phyloP scores from a whole-genome alignment of 2,113 vertebrate species.

The Isichthys henryi region DNA sequence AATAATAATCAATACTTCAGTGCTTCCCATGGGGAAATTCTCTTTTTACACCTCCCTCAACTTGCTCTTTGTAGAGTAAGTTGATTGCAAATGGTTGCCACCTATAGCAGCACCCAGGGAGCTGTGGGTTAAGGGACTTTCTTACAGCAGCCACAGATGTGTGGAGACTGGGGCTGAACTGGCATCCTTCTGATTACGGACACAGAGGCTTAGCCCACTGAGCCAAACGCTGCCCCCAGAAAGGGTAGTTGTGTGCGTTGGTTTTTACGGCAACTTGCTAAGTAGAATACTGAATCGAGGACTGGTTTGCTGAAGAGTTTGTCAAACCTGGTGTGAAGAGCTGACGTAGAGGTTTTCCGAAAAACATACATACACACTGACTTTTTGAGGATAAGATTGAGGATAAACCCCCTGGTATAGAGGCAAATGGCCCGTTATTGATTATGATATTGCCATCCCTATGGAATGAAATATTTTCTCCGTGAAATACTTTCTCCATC shows the following conservation, averaged over 20 bases:
- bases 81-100: too few relatives aligned
- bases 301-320: background rate
- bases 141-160: too few relatives aligned
- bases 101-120: too few relatives aligned
- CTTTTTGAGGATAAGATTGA: background rate
- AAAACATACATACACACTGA: background rate
- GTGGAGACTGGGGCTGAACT: too few relatives aligned
- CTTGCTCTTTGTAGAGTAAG: too few relatives aligned
- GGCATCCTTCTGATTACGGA: too few relatives aligned
- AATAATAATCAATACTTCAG: too few relatives aligned
- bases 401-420: background rate
- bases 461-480: background rate
- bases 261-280: background rate
- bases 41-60: too few relatives aligned
- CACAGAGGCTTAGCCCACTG: too few relatives aligned
- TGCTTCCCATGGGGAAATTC: too few relatives aligned
- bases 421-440: background rate
- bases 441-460: background rate
- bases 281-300: background rate
- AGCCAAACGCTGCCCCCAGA: background rate
- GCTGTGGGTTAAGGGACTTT: too few relatives aligned
- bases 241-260: background rate
- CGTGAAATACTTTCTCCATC: background rate
- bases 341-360: background rate
- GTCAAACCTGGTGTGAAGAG: background rate